Evolutionary conservation across 2,113 vertebrate genomes (phyloP).

Genomic region (Nibea albiflora): DNA sequence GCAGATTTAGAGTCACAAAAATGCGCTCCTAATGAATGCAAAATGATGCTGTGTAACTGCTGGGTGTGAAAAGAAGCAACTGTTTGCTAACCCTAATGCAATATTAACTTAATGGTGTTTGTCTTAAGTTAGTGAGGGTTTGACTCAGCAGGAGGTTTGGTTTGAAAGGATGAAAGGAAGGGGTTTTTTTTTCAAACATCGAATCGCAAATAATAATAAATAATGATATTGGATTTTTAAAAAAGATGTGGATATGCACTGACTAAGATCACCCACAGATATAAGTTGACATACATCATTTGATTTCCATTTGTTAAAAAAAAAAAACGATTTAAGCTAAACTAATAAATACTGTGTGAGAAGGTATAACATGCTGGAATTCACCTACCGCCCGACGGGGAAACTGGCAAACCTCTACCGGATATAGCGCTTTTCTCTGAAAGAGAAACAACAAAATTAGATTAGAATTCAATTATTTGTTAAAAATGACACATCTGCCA

Average conservation of each 20-base stretch:
- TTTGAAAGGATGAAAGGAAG: too few relatives aligned
- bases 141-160: too few relatives aligned
- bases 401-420: slow-evolving; percentile 47
- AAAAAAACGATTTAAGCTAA: neutral
- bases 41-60: too few relatives aligned
- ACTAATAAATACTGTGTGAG: neutral
- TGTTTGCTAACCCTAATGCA: too few relatives aligned
- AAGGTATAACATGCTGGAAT: neutral
- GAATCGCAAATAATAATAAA: too few relatives aligned
- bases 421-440: slow-evolving; percentile 6
- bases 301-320: neutral
- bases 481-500: neutral
- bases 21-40: too few relatives aligned
- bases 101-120: too few relatives aligned
- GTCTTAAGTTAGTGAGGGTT: too few relatives aligned
- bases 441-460: slow-evolving; percentile 10
- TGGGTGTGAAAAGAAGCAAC: too few relatives aligned
- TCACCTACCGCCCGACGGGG: slow-evolving; percentile 40
- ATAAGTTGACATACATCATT: neutral
- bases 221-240: neutral
- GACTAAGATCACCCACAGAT: neutral
- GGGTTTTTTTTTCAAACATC: too few relatives aligned
- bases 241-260: neutral
- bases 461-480: neutral
- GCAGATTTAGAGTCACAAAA: neutral